Evolutionary conservation across 2,797 vertebrate genomes (phyloP).

Genomic region (Nyctalus aviator): DNA sequence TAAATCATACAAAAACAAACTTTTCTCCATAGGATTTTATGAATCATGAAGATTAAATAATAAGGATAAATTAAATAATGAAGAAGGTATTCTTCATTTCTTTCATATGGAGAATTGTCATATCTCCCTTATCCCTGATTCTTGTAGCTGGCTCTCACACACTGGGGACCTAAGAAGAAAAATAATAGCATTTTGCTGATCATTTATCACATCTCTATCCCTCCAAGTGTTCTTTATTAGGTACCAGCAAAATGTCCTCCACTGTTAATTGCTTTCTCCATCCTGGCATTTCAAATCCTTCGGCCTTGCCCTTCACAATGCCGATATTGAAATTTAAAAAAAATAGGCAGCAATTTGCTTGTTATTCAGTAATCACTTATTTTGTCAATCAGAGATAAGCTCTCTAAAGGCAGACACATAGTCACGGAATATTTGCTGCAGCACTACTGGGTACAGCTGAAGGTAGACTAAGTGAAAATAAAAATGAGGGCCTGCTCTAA

Average conservation of each 20-base stretch:
- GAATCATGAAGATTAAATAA: neutral
- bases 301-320: neutral
- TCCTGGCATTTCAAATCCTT: neutral
- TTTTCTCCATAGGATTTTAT: neutral
- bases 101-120: constrained; percentile 6
- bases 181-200: constrained; percentile 42
- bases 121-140: constrained; percentile 29
- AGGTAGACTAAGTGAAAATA: neutral
- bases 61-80: neutral
- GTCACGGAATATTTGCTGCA: neutral
- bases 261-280: neutral
- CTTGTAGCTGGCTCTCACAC: neutral
- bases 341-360: neutral
- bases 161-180: neutral
- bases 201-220: neutral
- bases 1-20: constrained; percentile 15
- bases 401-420: constrained; percentile 16
- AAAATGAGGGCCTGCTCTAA: neutral
- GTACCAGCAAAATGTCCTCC: constrained; percentile 19
- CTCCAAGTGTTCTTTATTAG: constrained; percentile 1
- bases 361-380: neutral
- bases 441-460: neutral
- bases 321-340: neutral
- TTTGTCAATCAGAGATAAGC: constrained; percentile 5
- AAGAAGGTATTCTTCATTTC: neutral